These are phyloP conservation scores for Tillus elongatus DNA, from an alignment of 2,888 invertebrate genomes.

Conservation along the genomic window DNA sequence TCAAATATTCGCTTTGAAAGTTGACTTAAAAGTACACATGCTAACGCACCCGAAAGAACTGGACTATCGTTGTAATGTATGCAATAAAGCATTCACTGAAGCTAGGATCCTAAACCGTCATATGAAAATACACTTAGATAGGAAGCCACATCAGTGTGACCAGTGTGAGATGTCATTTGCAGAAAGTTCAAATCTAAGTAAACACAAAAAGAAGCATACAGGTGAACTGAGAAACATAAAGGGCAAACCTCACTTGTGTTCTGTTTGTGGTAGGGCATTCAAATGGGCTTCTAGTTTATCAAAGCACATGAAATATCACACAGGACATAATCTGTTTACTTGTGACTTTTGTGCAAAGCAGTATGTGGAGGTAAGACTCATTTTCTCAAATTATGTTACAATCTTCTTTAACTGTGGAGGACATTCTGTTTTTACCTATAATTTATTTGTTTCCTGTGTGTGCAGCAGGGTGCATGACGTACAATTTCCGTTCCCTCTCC, in stretches of 20 bases:
- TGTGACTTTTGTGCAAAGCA: slow-evolving; percentile 44
- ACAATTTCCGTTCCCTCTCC: too few relatives aligned
- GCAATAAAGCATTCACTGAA: slow-evolving; percentile 41
- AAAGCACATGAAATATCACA: slow-evolving; percentile 47
- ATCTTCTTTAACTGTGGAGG: too few relatives aligned
- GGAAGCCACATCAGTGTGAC: slow-evolving; percentile 43
- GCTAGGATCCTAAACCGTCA: slow-evolving; percentile 41
- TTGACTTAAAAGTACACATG: slow-evolving; percentile 41
- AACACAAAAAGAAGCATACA: slow-evolving; percentile 45
- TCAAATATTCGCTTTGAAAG: slow-evolving; percentile 36
- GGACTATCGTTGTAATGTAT: slow-evolving; percentile 36
- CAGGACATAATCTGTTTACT: slow-evolving; percentile 42
- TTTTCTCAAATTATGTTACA: too few relatives aligned
- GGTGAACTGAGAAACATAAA: slow-evolving; percentile 43
- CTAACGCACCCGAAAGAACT: slow-evolving; percentile 41
- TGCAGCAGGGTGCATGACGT: too few relatives aligned
- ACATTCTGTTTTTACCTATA: too few relatives aligned
- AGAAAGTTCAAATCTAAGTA: slow-evolving; percentile 44
- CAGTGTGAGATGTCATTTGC: slow-evolving; percentile 45
- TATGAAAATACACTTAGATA: slow-evolving; percentile 42
- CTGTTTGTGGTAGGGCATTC: slow-evolving; percentile 43
- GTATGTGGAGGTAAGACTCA: slow-evolving; percentile 43
- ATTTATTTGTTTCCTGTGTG: too few relatives aligned
- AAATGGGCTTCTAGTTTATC: slow-evolving; percentile 46
- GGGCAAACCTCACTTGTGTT: slow-evolving; percentile 42